Evolutionary conservation across 2,797 vertebrate genomes (phyloP).

Genomic region (Staurois parvus): DNA sequence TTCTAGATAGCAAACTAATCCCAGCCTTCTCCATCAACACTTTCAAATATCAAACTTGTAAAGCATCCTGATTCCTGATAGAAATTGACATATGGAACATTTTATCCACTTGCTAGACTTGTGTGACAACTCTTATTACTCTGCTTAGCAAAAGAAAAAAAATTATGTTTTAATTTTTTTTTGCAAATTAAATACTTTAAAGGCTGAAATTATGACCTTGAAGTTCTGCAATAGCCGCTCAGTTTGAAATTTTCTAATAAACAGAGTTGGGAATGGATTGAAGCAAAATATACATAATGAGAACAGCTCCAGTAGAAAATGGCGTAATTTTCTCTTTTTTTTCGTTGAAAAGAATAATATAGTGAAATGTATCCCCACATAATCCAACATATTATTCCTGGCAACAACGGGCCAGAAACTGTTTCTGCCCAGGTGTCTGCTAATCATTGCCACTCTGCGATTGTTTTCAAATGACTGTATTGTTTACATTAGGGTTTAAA

Average conservation of each 20-base stretch:
- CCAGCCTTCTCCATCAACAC: constrained; percentile 5
- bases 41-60: constrained; percentile 14
- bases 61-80: neutral
- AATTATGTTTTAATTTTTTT: neutral
- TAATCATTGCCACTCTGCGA: constrained; percentile 55
- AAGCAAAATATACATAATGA: constrained; percentile 54
- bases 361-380: constrained; percentile 38
- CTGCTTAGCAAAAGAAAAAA: constrained; percentile 6
- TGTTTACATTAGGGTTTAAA: constrained; percentile 63
- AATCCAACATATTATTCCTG: constrained; percentile 51
- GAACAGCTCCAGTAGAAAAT: constrained; percentile 20
- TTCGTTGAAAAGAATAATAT: constrained; percentile 39
- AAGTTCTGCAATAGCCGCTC: neutral
- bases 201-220: constrained; percentile 19
- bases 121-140: constrained; percentile 16
- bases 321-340: constrained; percentile 37
- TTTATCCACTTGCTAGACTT: constrained; percentile 20
- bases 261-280: constrained; percentile 21
- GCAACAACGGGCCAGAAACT: constrained; percentile 22
- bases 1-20: constrained; percentile 19
- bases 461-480: constrained; percentile 52
- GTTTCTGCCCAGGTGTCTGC: constrained; percentile 51
- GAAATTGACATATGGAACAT: constrained; percentile 18
- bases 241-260: constrained; percentile 34
- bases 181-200: constrained; percentile 17